Evolutionary conservation across 2,888 invertebrate genomes (phyloP).

Genomic region (Dryocosmus kuriphilus): DNA sequence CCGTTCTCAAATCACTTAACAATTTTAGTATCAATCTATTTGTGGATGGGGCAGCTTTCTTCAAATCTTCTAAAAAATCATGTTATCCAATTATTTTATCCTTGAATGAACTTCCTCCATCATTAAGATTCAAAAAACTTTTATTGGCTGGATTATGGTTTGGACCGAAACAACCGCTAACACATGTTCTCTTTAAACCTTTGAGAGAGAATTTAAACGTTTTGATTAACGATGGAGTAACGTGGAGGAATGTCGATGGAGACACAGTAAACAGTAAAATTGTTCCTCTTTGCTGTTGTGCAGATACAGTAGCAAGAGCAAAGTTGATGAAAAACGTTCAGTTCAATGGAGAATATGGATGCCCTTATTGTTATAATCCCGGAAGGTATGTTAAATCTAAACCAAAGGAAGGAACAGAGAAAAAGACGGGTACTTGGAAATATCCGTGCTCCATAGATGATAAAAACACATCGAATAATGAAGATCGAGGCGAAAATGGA

Average conservation of each 20-base stretch:
- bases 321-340: conserved; percentile 42
- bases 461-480: too few species aligned
- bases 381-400: too few species aligned
- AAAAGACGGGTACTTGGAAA: too few species aligned
- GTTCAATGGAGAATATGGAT: conserved; percentile 38
- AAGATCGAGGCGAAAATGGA: too few species aligned
- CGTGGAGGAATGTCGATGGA: conserved; percentile 1
- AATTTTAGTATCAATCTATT: too few species aligned
- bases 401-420: too few species aligned
- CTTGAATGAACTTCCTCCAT: conserved; percentile 40
- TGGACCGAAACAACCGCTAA: conserved; percentile 28
- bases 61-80: conserved; percentile 36
- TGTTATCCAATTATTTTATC: conserved; percentile 41
- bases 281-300: conserved; percentile 29
- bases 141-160: conserved; percentile 38
- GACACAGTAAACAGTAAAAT: conserved; percentile 15
- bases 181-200: background rate
- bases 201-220: too few species aligned
- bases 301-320: conserved; percentile 39
- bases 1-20: too few species aligned
- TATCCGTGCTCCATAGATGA: too few species aligned
- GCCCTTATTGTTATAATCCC: conserved; percentile 37
- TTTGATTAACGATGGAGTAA: too few species aligned
- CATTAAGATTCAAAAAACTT: conserved; percentile 35
- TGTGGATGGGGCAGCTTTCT: background rate